Evolutionary conservation across 2,113 vertebrate genomes (phyloP).

Genomic region (Pavo muticus): DNA sequence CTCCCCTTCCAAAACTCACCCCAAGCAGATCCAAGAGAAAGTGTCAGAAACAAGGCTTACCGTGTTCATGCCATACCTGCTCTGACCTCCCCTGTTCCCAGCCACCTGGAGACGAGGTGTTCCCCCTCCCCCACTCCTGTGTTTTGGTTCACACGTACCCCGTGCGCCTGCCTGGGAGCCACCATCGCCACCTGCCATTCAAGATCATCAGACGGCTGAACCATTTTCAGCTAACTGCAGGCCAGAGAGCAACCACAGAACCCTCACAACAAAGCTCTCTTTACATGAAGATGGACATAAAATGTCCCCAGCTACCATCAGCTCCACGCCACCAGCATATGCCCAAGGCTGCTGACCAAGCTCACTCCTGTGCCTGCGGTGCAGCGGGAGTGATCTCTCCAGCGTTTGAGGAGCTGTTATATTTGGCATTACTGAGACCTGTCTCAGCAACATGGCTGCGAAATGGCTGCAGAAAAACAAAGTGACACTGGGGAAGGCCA

Average conservation of each 20-base stretch:
- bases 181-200: not conserved
- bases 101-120: not conserved
- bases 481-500: accelerated
- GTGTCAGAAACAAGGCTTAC: not conserved
- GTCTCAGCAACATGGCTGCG: not conserved
- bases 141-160: conserved; percentile 14
- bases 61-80: not conserved
- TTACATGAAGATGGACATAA: accelerated
- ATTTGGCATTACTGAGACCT: not conserved
- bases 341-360: not conserved
- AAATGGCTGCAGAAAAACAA: not conserved
- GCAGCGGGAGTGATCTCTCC: not conserved
- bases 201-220: not conserved
- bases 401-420: not conserved
- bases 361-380: not conserved
- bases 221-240: not conserved
- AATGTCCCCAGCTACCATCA: not conserved
- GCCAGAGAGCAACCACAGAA: not conserved
- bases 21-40: not conserved
- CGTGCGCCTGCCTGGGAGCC: not conserved
- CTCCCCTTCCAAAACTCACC: not conserved
- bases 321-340: not conserved
- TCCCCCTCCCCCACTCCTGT: not conserved
- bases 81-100: not conserved
- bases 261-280: not conserved